Evolutionary conservation across 2,888 invertebrate genomes (phyloP), one percentile per base, ranked within the genome.

Genomic region (Alloplasta piceator): DNA sequence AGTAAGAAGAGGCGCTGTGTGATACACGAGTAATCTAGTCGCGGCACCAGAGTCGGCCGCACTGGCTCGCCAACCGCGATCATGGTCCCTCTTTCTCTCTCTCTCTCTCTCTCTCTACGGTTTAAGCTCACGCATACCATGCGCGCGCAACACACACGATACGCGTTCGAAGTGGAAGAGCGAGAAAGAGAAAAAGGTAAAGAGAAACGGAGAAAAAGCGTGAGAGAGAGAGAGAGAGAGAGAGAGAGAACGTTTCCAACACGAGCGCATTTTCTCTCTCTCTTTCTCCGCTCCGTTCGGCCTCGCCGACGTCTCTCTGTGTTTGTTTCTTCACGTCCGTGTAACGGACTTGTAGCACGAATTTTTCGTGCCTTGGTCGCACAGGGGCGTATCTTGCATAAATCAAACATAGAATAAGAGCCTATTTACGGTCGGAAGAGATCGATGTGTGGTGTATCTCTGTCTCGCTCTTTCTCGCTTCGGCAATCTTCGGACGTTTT

Each of bases 1-100:
- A 68, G 38, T 56, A 80, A 66, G 67, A 71, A 77, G 26, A 26
- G 26, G 26, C 26, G 26, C 26, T 26, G 1, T 26, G 26, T 26
- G 26, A 26, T 67, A 92, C 77, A 61, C 61, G 78, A 79, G 93
- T 93, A 93, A 93, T 93, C 82, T 79, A 93, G 93, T 93, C 93
- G 93, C 93, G 93, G 93, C 93, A 92, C 93, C 79, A 83, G 85
- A 85, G 82, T 84, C 86, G 80, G 85, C 84, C 85, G 84, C 84
- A 84, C 85, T 85, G 85, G 82, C 80, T 82, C 91, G 36, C 88
- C 90, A 52, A 90, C 71, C 71, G 61, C 52, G 52, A 52, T 60
- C 92, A 26, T 26, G 26, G 26, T 26, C 3, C 26, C 75, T 75
- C 75, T 48, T 70, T 79, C 4, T 78, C 77, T 43, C 79, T 80